Evolutionary conservation across 2,888 invertebrate species (phyloP).

Genomic region (Tetramorium bicarinatum): DNA sequence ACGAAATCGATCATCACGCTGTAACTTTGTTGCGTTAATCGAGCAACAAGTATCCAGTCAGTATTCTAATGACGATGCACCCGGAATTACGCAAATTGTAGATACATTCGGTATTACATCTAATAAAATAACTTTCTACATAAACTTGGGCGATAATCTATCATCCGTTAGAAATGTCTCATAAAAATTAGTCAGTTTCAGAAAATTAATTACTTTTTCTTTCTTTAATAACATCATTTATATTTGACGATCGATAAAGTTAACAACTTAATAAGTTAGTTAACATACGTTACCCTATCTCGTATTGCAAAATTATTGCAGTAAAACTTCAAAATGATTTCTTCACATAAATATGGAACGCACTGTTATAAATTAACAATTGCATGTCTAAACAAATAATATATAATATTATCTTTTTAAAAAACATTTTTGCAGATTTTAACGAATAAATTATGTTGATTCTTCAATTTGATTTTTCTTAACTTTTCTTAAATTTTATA

Average conservation of each 20-base stretch:
- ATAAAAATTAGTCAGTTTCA: slow-evolving; percentile 2
- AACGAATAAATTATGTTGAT: neutral
- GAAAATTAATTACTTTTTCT: slow-evolving; percentile 8
- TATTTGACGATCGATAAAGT: neutral
- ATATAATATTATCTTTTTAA: neutral
- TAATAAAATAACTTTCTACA: neutral
- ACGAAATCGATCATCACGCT: slow-evolving; percentile 45
- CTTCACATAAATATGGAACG: neutral
- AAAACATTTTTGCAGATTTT: neutral
- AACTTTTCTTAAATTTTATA: neutral
- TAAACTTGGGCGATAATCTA: neutral
- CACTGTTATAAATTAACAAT: neutral
- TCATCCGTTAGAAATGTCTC: neutral
- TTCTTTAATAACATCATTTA: neutral
- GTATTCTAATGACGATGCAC: slow-evolving; percentile 45
- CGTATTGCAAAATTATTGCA: slow-evolving; percentile 3
- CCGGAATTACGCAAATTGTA: neutral
- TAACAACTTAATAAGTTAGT: neutral
- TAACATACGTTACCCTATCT: neutral
- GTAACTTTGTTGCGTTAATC: slow-evolving; percentile 46
- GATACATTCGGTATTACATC: neutral
- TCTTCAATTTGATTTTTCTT: neutral
- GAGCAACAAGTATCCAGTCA: slow-evolving; percentile 52
- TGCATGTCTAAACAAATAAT: neutral
- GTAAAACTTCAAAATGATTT: neutral